phyloP scores from a whole-genome alignment of 2,888 invertebrate species.

The Pharmacophagus antenor region DNA sequence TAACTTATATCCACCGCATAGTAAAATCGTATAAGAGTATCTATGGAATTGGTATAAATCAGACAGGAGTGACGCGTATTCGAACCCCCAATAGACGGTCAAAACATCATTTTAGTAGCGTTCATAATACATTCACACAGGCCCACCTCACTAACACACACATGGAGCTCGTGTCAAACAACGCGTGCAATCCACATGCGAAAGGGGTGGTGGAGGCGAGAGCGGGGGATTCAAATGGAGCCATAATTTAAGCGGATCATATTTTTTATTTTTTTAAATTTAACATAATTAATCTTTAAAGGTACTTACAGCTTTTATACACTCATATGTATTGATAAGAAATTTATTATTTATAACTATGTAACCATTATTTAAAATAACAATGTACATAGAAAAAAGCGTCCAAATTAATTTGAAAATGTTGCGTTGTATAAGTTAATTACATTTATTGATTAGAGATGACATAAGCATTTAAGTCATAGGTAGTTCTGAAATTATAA shows the following conservation, averaged over 20 bases:
- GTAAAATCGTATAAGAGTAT: background rate
- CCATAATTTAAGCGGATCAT: constrained; percentile 6
- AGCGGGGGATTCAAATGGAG: constrained; percentile 6
- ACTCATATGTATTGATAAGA: too few relatives aligned
- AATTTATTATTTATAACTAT: too few relatives aligned
- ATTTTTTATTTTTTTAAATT: background rate
- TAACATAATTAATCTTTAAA: background rate
- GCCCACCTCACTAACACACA: constrained; percentile 26
- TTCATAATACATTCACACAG: constrained; percentile 31
- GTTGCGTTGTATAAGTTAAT: too few relatives aligned
- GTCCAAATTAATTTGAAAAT: too few relatives aligned
- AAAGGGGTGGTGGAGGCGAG: constrained; percentile 8
- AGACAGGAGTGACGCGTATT: constrained; percentile 3
- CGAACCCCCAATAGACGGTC: constrained; percentile 25
- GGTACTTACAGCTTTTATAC: too few relatives aligned
- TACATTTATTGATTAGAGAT: too few relatives aligned
- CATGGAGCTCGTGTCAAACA: constrained; percentile 16
- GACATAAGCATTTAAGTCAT: too few relatives aligned
- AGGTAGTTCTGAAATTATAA: too few relatives aligned
- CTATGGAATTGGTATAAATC: constrained; percentile 10
- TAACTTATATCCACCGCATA: background rate
- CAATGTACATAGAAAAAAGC: too few relatives aligned
- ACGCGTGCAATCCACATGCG: constrained; percentile 6
- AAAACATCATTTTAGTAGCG: constrained; percentile 33
- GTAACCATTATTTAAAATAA: too few relatives aligned